These are phyloP conservation scores for Micromussa lordhowensis DNA, from an alignment of 92 coral and sea anemone genomes.

Conservation along the genomic window DNA sequence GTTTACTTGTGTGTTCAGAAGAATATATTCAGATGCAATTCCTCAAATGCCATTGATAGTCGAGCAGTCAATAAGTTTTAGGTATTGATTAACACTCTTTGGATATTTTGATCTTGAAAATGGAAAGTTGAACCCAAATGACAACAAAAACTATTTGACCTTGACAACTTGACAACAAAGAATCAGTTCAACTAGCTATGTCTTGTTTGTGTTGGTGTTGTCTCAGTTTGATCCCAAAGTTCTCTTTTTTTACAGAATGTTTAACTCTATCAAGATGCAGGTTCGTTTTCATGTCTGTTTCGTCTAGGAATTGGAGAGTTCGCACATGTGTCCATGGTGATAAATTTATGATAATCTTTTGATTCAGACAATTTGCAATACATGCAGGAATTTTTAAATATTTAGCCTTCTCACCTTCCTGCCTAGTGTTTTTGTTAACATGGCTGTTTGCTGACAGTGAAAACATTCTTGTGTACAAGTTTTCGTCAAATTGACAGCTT, in stretches of 20 bases:
- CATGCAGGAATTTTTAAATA: neutral
- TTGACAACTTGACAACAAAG: neutral
- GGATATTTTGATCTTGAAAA: neutral
- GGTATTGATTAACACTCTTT: neutral
- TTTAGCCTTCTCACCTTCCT: neutral
- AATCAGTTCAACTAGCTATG: neutral
- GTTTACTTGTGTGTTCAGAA: neutral
- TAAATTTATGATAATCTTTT: neutral
- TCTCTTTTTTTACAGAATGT: neutral
- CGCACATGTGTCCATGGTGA: neutral
- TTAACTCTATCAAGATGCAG: neutral
- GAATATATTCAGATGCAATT: neutral
- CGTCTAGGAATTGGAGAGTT: neutral
- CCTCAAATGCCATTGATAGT: neutral
- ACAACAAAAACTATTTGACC: neutral
- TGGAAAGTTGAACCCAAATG: neutral
- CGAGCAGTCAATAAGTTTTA: neutral
- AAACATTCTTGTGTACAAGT: neutral
- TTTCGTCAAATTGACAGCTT: constrained; percentile 16
- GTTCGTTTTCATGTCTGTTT: neutral
- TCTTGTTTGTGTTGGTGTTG: constrained; percentile 1
- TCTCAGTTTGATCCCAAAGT: neutral
- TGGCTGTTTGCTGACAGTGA: constrained; percentile 12
- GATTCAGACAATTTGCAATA: neutral
- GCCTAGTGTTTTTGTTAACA: neutral